phyloP scores from a whole-genome alignment of 2,888 invertebrate genomes.

The Synanthedon vespiformis region DNA sequence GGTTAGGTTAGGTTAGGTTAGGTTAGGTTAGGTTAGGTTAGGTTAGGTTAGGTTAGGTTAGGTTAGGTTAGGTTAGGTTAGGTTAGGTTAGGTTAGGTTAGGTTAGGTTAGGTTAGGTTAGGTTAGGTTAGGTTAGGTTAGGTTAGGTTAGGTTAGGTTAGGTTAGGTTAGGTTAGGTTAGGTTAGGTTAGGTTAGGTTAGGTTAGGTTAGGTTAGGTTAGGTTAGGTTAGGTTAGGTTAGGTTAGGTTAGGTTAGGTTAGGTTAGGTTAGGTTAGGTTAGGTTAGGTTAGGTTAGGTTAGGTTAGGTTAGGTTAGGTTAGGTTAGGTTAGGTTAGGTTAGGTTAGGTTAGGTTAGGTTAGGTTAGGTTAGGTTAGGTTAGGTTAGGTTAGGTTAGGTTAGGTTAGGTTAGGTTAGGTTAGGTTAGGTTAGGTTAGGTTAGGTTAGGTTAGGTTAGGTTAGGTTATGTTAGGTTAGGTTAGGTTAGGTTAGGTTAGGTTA shows the following conservation, averaged over 20 bases:
- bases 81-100: no score
- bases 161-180: no score
- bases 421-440: slow-evolving; percentile 3
- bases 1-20: no score
- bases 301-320: slow-evolving; percentile 2
- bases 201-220: slow-evolving; percentile 3
- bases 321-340: slow-evolving; percentile 3
- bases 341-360: slow-evolving; percentile 3
- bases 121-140: no score
- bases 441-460: slow-evolving; percentile 3
- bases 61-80: no score
- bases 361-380: slow-evolving; percentile 2
- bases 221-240: slow-evolving; percentile 3
- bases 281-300: slow-evolving; percentile 3
- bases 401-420: slow-evolving; percentile 3
- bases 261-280: slow-evolving; percentile 3
- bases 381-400: slow-evolving; percentile 3
- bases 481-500: slow-evolving; percentile 3
- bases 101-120: no score
- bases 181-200: no score
- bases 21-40: no score
- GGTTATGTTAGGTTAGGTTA: no score
- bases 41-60: no score
- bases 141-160: no score
- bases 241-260: slow-evolving; percentile 3